phyloP scores from a whole-genome alignment of 2,797 vertebrate genomes.

The Tiaroga cobitis region DNA sequence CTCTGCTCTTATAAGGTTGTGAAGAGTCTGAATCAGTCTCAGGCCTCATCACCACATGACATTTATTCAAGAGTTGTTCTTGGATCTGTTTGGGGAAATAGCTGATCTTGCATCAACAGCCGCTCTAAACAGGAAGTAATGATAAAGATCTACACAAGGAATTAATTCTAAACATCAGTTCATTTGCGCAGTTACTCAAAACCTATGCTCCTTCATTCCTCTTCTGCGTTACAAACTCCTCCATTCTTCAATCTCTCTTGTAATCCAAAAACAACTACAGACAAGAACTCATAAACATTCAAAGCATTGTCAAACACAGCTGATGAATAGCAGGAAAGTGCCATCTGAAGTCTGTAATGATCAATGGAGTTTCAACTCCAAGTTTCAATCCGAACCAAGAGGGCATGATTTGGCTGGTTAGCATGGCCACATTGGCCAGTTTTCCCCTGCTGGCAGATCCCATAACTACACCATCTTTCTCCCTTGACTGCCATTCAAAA shows the following conservation, averaged over 20 bases:
- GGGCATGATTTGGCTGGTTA: not conserved
- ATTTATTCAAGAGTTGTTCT: not conserved
- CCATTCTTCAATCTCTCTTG: not conserved
- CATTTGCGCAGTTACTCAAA: not conserved
- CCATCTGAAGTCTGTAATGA: not conserved
- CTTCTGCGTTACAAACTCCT: not conserved
- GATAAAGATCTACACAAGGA: not conserved
- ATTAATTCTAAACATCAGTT: not conserved
- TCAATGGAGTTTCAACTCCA: not conserved
- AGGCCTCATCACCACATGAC: not conserved
- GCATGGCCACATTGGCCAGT: not conserved
- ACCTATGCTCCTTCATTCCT: not conserved
- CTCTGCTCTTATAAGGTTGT: slow-evolving; percentile 49
- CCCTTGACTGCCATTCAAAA: not conserved
- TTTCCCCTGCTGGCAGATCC: not conserved
- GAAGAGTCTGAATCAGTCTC: not conserved
- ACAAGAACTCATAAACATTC: not conserved
- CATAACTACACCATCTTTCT: not conserved
- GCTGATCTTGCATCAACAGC: not conserved
- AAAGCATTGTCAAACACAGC: not conserved
- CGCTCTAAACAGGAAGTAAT: not conserved
- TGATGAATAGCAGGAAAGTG: not conserved
- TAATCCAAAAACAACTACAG: not conserved
- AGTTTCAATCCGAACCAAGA: not conserved
- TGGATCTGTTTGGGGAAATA: slow-evolving; percentile 1